Base-by-base conservation (phyloP, 2,797 vertebrate genomes). In the Coranthus polyacanthus region DNA sequence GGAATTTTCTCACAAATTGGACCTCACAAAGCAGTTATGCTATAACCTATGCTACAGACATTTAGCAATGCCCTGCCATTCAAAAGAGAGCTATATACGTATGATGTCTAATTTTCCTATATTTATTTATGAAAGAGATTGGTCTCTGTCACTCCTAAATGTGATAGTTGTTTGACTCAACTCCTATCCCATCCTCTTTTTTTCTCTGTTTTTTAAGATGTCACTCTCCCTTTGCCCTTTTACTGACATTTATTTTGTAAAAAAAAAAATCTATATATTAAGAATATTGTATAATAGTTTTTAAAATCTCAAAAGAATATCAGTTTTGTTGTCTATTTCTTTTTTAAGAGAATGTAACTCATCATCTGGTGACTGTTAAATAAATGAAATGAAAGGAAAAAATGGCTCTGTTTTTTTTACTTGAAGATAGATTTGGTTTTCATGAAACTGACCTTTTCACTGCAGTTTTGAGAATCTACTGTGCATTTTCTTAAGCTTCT, bases 281-380 rank as follows among this genome's bases (percentile, higher is more conserved):
- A 93, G 87, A 93, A 94, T 93, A 94, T 91, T 94, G 93, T 95
- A 94, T 89, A 92, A 94, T 94, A 95, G 92, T 95, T 94, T 94
- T 92, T 92, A 90, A 91, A 87, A 90, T 80, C 81, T 84, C 66
- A 86, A 91, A 93, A 85, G 84, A 90, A 87, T 91, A 92, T 91
- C 82, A 79, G 90, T 93, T 94, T 91, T 88, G 90, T 90, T 92
- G 92, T 93, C 92, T 86, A 89, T 93, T 95, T 94, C 89, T 92
- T 93, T 94, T 95, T 92, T 92, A 93, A 94, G 90, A 93, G 91
- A 93, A 94, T 94, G 93, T 94, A 94, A 94, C 92, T 93, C 88
- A 94, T 95, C 92, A 93, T 94, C 89, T 92, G 91, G 90, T 95
- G 92, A 94, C 93, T 93, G 92, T 92, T 93, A 94, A 95, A 95